Base-by-base conservation (phyloP, 2,113 vertebrate genomes). In the Cephalopterus ornatus region DNA sequence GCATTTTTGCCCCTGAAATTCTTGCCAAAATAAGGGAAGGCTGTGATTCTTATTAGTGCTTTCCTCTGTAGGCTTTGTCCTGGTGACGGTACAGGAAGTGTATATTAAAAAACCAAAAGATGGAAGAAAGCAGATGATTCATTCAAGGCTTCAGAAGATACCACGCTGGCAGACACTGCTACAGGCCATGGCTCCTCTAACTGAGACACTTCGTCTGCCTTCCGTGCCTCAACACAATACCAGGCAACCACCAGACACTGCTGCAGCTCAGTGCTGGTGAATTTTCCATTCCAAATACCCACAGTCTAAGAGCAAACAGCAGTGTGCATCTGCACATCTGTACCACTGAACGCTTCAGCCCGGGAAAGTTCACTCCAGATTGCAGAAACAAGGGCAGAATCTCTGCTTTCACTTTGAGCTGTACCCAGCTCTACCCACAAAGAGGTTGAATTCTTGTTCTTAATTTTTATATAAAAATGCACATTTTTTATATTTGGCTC, bases 341-440 rank as follows among this genome's bases (percentile, higher is more conserved):
- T 28, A 2, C 21, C 30, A 33, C 10, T 0, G 5, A 39, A 12
- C 12, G 5, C 1, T 0, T 32, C 22, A 41, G 3, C 41, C n/a
- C 58, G 47, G 19, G 15, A 7, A 49, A 22, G 56, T 24, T 47
- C 35, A 22, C 30, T 67, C 18, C 26, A 6, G 6, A 7, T 6
- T 52, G 37, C 63, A 68, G 59, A 62, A 81, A 27, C 70, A 21
- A 18, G 4, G 32, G 19, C 18, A 67, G 53, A 83, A 39, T 50
- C 14, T 67, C 72, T 1, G 5, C 53, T 49, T 82, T 68, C 4
- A 11, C 21, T n/a, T 42, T 41, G 65, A 87, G 27, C 56, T 70
- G 39, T 44, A 42, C 5, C 4, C n/a, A 63, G 56, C 37, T 61
- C 21, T 53, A 53, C 3, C 1, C 62, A 75, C 14, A 55, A 88